Base-by-base conservation (phyloP, 30 jellyfish, hydroid and myxozoan species). In the Aurelia coerulea region DNA sequence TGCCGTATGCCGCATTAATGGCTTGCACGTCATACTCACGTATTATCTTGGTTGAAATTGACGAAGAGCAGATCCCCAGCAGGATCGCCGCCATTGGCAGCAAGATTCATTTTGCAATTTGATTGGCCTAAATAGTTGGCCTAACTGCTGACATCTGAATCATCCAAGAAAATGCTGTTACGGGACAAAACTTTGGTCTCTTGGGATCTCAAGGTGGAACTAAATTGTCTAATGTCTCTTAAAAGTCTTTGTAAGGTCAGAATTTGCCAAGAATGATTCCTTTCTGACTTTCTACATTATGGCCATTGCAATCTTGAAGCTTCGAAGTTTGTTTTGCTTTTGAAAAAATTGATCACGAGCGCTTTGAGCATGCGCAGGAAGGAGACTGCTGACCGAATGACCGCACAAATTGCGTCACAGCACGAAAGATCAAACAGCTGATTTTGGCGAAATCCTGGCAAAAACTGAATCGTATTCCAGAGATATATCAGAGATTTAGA, bases 51-150 rank as follows among this genome's bases (percentile, higher is more conserved):
- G 71, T 94, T 94, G 84, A 88, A 94, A 80, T 94, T 94, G 41
- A 76, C 96, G 74, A 94, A 94, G 84, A 94, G 85, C 88, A 94
- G 77, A 54, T 94, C 97, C 65, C 98, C 98, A 31, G 97, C 65
- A 64, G 98, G 98, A 76, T 94, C 97, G 10, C 97, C 97, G 78
- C 98, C 98, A 94, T 94, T 94, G 31, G 98, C 98, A 50, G 98
- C 97, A 46, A 94, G 95, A 89, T 94, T 94, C 98, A 94, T 94
- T 46, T 46, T 46, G 14, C 56, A 46, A 46, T 9, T 9, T 46
- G 56, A 46, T 46, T 5, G 73, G 84, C 49, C 52, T 5, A 72
- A 33, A 3, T 3, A 13, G 76, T 10, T 59, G 88, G 80, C 90
- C 90, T 79, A 79, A 62, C 90, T 62, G 64, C 80, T 23, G 54